Evolutionary conservation across 2,797 vertebrate genomes (phyloP), one percentile per base, ranked within the genome.

Genomic region (Hippopotamyrus pictus): DNA sequence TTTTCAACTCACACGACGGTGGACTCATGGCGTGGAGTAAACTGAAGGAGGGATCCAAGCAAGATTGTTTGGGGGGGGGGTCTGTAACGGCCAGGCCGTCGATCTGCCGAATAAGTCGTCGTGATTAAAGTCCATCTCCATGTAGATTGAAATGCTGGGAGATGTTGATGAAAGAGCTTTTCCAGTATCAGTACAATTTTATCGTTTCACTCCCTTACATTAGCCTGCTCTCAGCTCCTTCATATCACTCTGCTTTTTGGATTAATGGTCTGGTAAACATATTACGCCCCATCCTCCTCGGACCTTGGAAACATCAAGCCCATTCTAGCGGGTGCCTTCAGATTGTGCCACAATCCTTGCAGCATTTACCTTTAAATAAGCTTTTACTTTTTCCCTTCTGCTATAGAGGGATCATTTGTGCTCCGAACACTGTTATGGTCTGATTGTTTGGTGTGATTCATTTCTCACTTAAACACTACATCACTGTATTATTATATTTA

Each of bases 31-130:
- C 93, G 92, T 90, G 57, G 92, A 93, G 91, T 91, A 41, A 90
- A 92, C 93, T 92, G 93, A 93, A 93, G 95, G 95, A 95, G 94
- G 94, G 94, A 94, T 94, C 91, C 92, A 93, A 95, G 94, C 92
- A 88, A 91, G 94, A 95, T 89, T 91, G 95, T 94, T 95, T 94
- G 48, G 51, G 5, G 53, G 89, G 93, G 93, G 92, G 94, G 92
- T 91, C 93, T 93, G 93, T 94, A 94, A 95, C 94, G 93, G 92
- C 94, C 88, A 50, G 73, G 92, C 92, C 92, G 91, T 93, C 92
- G 91, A 93, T 94, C 93, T 93, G 93, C 91, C 92, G 91, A 89
- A 89, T 94, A 94, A 94, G 93, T 94, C 93, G 93, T 90, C 91
- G 91, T 89, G 93, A 94, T 91, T 91, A 90, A 92, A 92, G 91